Base-by-base conservation (phyloP, 2,113 vertebrate genomes). In the Eurystomus gularis region DNA sequence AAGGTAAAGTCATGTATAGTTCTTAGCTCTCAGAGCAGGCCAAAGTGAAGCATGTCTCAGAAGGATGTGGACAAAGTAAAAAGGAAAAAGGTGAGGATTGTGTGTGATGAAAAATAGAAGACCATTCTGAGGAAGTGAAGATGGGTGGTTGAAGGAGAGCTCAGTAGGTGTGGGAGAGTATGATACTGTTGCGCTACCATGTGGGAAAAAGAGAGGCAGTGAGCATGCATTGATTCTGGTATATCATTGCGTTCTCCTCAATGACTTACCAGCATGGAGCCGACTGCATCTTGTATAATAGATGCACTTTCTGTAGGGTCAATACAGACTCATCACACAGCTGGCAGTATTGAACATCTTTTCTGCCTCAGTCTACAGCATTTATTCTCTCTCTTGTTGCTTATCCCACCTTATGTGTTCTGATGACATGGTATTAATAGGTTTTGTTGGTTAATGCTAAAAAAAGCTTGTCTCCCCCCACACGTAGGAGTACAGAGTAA, bases 191-290 rank as follows among this genome's bases (percentile, higher is more conserved):
- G 65, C 84, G 65, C 62, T 92, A n/a, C 78, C 46, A 18, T 31
- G 78, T 61, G 68, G 52, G 48, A 92, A 82, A 57, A 82, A 92
- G 61, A 77, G 51, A 71, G 44, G 21, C n/a, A n/a, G n/a, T n/a
- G 23, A 13, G 13, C 29, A 82, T 15, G 2, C 54, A 97, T 93
- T 95, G 97, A 96, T 97, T 94, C 93, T 86, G 90, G 83, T 78
- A 8, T 93, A 81, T 88, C 75, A 82, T 42, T 94, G 85, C 12
- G 2, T 92, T 96, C 80, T 94, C 85, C 87, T 89, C 93, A 88
- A 76, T 92, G 66, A 93, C 82, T 96, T 97, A 96, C 31, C 97
- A 97, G 95, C 95, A 85, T 96, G 97, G 55, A 90, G 93, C 52
- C 82, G 73, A 42, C 44, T 93, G 86, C 87, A 82, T 92, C 92